Evolutionary conservation across 2,888 invertebrate genomes (phyloP).

Genomic region (Pyrgus malvae): DNA sequence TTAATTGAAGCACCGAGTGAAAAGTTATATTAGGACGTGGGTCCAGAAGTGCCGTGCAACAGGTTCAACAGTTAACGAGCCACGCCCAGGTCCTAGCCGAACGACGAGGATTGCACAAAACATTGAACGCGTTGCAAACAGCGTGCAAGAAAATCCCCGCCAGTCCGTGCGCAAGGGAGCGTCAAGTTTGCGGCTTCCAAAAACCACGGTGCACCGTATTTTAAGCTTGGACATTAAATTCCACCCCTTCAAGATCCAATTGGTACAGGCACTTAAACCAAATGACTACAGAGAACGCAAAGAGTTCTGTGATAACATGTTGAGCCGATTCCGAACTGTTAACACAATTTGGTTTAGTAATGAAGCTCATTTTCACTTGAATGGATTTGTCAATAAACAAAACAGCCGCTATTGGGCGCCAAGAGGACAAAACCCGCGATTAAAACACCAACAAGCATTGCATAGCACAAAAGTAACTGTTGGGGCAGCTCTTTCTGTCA

Average conservation of each 20-base stretch:
- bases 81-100: conserved; percentile 33
- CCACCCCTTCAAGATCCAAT: conserved; percentile 36
- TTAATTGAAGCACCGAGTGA: conserved; percentile 19
- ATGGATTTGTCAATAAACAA: conserved; percentile 24
- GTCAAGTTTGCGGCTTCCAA: conserved; percentile 17
- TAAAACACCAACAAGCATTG: conserved; percentile 12
- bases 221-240: conserved; percentile 33
- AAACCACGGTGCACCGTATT: conserved; percentile 30
- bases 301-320: conserved; percentile 27
- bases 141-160: conserved; percentile 22
- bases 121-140: conserved; percentile 19
- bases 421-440: conserved; percentile 7
- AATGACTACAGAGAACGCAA: conserved; percentile 23
- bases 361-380: conserved; percentile 46
- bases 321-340: conserved; percentile 28
- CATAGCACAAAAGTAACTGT: conserved; percentile 33
- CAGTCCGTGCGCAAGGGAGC: conserved; percentile 24
- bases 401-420: conserved; percentile 23
- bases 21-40: conserved; percentile 14
- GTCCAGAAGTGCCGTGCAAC: conserved; percentile 25
- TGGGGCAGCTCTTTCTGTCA: conserved; percentile 27
- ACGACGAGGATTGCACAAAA: conserved; percentile 24
- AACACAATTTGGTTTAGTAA: conserved; percentile 35
- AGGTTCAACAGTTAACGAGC: conserved; percentile 7
- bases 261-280: conserved; percentile 27